Conservation (phyloP, 2,888 invertebrate species). For the Hydrotaea cyrtoneurina region DNA sequence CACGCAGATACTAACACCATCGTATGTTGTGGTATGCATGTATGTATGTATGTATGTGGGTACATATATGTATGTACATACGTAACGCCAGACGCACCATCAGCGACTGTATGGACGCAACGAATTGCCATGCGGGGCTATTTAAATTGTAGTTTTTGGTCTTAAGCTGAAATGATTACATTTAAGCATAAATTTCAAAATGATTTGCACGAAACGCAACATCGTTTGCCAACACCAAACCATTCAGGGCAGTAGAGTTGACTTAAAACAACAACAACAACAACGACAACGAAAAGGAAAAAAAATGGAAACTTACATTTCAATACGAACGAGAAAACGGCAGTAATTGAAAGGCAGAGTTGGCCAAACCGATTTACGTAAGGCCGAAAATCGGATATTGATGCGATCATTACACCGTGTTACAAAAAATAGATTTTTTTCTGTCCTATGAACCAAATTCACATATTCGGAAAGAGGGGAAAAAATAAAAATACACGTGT, state of each 20-base stretch:
- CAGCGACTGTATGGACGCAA: not conserved
- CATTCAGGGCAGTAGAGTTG: not conserved
- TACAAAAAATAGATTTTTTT: too few relatives aligned
- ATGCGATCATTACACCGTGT: too few relatives aligned
- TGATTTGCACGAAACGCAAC: slow-evolving; percentile 60
- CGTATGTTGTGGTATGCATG: too few relatives aligned
- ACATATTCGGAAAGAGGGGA: too few relatives aligned
- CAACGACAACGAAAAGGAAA: too few relatives aligned
- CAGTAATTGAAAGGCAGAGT: slow-evolving; percentile 9
- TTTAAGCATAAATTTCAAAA: slow-evolving; percentile 64
- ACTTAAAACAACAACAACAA: not conserved
- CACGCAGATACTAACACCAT: slow-evolving; percentile 54
- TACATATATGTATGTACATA: too few relatives aligned
- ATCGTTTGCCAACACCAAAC: slow-evolving; percentile 40
- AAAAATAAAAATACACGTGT: too few relatives aligned
- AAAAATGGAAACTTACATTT: slow-evolving; percentile 4
- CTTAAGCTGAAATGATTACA: slow-evolving; percentile 56
- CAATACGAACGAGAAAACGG: not conserved
- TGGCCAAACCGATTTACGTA: not conserved
- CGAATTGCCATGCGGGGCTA: slow-evolving; percentile 3
- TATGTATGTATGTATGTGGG: too few relatives aligned
- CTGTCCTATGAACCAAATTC: too few relatives aligned
- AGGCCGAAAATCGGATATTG: too few relatives aligned
- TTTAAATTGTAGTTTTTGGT: slow-evolving; percentile 61
- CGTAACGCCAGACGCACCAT: not conserved